Percentiles rank a stretch among this genome's conserved stretches.
Conservation (phyloP, 2,113 vertebrate genomes). For the Indicator maculatus region DNA sequence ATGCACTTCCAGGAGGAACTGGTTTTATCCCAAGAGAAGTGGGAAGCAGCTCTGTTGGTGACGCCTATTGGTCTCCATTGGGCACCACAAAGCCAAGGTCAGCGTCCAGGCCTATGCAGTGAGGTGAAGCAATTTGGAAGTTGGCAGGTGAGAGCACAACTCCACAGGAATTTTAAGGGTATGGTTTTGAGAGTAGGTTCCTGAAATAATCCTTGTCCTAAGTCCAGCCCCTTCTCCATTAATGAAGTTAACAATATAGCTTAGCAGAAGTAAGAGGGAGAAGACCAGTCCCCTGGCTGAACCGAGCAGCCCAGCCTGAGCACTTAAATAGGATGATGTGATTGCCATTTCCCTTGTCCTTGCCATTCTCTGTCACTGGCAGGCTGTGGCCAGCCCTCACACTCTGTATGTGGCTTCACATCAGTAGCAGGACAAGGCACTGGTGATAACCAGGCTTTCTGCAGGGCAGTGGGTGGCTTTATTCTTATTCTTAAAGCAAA, state of each 20-base stretch:
- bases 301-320: rapidly evolving
- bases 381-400: not conserved
- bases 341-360: not conserved
- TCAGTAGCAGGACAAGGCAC: not conserved
- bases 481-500: not conserved
- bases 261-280: not conserved
- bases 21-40: not conserved
- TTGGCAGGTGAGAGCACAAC: not conserved
- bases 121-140: not conserved
- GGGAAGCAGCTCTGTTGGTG: not conserved
- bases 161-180: not conserved
- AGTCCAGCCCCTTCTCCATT: not conserved
- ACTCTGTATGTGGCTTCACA: not conserved
- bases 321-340: rapidly evolving
- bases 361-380: not conserved
- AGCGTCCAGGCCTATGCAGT: rapidly evolving
- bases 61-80: not conserved
- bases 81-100: not conserved
- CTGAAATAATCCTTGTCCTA: not conserved
- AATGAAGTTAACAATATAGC: not conserved
- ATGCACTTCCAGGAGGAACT: not conserved
- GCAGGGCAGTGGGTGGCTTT: not conserved
- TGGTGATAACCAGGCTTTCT: not conserved
- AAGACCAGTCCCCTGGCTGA: not conserved
- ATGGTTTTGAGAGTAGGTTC: not conserved